Evolutionary conservation across 1,140 invertebrate species (phyloP).

Genomic region (Bombus huntii): DNA sequence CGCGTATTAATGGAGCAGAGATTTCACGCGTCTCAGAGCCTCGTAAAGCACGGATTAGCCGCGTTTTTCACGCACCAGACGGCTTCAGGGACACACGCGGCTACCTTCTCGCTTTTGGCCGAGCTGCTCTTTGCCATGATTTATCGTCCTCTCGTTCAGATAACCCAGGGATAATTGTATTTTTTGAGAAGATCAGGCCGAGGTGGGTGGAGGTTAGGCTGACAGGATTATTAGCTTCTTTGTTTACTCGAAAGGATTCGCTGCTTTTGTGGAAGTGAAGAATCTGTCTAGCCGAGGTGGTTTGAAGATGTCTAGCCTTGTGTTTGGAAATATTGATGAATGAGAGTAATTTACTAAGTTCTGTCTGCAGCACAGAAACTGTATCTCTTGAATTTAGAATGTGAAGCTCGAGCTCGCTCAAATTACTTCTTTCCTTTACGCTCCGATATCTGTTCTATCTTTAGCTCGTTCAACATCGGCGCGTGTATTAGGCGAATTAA

Average conservation of each 20-base stretch:
- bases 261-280: neutral
- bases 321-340: no score
- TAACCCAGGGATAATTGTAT: neutral
- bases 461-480: no score
- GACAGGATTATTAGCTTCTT: neutral
- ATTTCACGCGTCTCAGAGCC: conserved; percentile 78
- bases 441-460: no score
- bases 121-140: neutral
- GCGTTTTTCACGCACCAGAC: conserved; percentile 63
- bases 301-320: neutral
- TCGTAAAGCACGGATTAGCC: conserved; percentile 63
- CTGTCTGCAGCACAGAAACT: no score
- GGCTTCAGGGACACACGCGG: neutral
- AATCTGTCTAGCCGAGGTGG: neutral
- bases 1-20: conserved; percentile 76
- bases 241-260: neutral
- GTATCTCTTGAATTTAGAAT: no score
- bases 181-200: neutral
- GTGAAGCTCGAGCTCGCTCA: no score
- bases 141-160: neutral
- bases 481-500: no score
- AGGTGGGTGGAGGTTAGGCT: neutral
- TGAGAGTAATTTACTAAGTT: no score
- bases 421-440: no score
- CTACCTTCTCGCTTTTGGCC: neutral